Evolutionary conservation across 2,113 vertebrate species (phyloP).

Genomic region (Cynopterus brachyotis): DNA sequence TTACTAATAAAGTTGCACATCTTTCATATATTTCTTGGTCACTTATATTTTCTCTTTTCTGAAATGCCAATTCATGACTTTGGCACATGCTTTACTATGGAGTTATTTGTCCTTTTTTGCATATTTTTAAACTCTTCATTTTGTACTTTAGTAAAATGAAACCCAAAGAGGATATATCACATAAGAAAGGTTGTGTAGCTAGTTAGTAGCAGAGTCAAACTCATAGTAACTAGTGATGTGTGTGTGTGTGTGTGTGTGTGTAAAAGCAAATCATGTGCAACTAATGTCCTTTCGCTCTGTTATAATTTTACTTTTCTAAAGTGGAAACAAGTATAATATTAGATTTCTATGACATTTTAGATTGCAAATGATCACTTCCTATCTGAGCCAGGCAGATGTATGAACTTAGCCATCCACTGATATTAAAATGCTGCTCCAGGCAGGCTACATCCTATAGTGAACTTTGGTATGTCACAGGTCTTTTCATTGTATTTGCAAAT

Average conservation of each 20-base stretch:
- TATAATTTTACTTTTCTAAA: conserved; percentile 39
- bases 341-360: conserved; percentile 30
- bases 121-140: conserved; percentile 30
- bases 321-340: neutral
- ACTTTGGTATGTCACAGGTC: neutral
- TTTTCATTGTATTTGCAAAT: conserved; percentile 10
- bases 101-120: neutral
- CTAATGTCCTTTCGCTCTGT: neutral
- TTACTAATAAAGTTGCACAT: neutral
- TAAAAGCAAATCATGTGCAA: neutral
- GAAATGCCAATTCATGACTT: conserved; percentile 24
- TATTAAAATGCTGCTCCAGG: neutral
- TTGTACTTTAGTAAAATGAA: conserved; percentile 8
- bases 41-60: conserved; percentile 9
- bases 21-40: neutral
- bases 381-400: neutral
- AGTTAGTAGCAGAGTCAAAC: neutral
- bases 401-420: neutral
- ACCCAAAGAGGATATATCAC: neutral
- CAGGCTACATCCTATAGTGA: neutral
- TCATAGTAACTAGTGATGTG: neutral
- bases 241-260: neutral
- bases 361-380: neutral
- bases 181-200: neutral
- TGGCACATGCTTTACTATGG: neutral